Conservation (phyloP, 1,140 invertebrate genomes). For the Cyphomyrmex costatus region DNA sequence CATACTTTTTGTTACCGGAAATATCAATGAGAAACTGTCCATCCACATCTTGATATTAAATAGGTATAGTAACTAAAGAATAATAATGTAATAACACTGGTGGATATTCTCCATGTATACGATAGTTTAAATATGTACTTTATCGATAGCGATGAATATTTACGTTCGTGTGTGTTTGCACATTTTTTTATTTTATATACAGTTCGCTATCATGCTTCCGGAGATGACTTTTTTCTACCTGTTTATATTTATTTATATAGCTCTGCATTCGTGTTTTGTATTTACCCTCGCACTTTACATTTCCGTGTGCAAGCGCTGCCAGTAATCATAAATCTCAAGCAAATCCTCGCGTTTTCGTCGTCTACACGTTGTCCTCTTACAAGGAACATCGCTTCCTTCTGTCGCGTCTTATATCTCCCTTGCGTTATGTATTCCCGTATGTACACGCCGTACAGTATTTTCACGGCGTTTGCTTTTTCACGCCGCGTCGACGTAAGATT, state of each 20-base stretch:
- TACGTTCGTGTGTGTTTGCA: slow-evolving; percentile 14
- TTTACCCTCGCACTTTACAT: slow-evolving; percentile 57
- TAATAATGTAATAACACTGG: slow-evolving; percentile 8
- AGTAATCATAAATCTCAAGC: slow-evolving; percentile 61
- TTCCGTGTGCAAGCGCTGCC: slow-evolving; percentile 26
- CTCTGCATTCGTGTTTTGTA: slow-evolving; percentile 39
- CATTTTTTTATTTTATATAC: slow-evolving; percentile 44
- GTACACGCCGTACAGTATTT: not conserved
- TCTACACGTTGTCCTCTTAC: slow-evolving; percentile 55
- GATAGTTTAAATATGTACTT: slow-evolving; percentile 18
- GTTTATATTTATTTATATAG: slow-evolving; percentile 60
- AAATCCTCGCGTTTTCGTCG: slow-evolving; percentile 54
- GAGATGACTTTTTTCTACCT: slow-evolving; percentile 35
- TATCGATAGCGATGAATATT: slow-evolving; percentile 19
- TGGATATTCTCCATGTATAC: not conserved
- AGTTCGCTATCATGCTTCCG: slow-evolving; percentile 21
- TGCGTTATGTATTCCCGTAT: slow-evolving; percentile 41
- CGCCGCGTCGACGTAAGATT: not conserved
- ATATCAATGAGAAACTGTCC: not conserved
- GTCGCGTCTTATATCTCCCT: slow-evolving; percentile 43
- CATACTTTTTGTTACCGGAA: not conserved
- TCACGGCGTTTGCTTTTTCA: slow-evolving; percentile 41
- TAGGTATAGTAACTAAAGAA: not conserved
- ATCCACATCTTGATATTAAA: not conserved
- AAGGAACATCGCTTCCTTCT: slow-evolving; percentile 45